Percentiles rank a stretch among this genome's conserved stretches.
These are phyloP conservation scores for Lophura nycthemera DNA, from an alignment of 2,113 vertebrate species.

Conservation along the genomic window DNA sequence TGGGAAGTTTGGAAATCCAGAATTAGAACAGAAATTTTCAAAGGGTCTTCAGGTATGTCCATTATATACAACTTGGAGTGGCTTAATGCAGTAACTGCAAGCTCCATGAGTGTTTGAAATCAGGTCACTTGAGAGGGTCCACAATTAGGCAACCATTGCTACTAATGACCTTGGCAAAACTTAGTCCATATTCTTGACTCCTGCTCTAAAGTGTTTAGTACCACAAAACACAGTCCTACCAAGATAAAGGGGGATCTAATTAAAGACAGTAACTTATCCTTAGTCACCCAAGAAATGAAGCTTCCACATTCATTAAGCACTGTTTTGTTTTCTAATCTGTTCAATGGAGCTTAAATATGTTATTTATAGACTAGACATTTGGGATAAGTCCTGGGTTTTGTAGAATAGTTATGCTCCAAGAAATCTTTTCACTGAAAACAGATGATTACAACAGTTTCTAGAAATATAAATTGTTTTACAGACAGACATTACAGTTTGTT, in stretches of 20 bases:
- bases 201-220: neutral
- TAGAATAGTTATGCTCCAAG: slow-evolving; percentile 20
- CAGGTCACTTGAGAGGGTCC: neutral
- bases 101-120: neutral
- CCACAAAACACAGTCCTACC: neutral
- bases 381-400: neutral
- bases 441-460: slow-evolving; percentile 61
- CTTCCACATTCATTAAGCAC: neutral
- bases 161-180: slow-evolving; percentile 29
- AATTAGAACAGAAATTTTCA: neutral
- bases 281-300: slow-evolving; percentile 16
- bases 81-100: neutral
- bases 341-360: neutral
- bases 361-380: slow-evolving; percentile 20
- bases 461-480: slow-evolving; percentile 63
- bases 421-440: slow-evolving; percentile 54
- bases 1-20: neutral
- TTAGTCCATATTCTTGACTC: neutral
- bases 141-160: neutral
- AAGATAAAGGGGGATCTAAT: neutral
- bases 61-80: neutral
- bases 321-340: slow-evolving; percentile 36
- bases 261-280: neutral
- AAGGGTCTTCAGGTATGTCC: neutral
- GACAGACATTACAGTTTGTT: slow-evolving; percentile 58